These are phyloP conservation scores for Temnothorax unifasciatus DNA, from an alignment of 2,888 invertebrate genomes.

Conservation along the genomic window DNA sequence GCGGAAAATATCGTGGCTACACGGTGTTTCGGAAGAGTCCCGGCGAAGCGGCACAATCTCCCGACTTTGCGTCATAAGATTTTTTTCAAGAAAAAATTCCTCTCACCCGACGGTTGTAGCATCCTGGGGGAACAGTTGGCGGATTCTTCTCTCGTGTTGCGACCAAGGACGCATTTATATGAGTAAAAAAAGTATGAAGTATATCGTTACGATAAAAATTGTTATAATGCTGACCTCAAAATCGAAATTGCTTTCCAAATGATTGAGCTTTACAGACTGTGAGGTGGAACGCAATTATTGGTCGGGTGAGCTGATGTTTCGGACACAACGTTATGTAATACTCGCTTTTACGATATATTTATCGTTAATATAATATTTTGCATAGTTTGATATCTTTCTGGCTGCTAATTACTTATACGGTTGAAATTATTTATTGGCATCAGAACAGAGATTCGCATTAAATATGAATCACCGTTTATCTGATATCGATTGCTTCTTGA, in stretches of 20 bases:
- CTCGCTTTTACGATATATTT: background rate
- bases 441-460: background rate
- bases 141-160: constrained; percentile 43
- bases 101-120: constrained; percentile 42
- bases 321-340: background rate
- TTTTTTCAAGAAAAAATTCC: constrained; percentile 68
- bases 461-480: background rate
- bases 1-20: constrained; percentile 69
- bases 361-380: background rate
- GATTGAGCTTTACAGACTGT: constrained; percentile 16
- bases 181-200: background rate
- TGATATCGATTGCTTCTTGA: background rate
- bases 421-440: background rate
- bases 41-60: constrained; percentile 39
- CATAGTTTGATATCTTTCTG: background rate
- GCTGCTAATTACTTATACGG: no score
- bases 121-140: constrained; percentile 53
- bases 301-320: background rate
- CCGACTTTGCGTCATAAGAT: constrained; percentile 66
- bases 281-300: constrained; percentile 25
- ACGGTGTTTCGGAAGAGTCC: constrained; percentile 46
- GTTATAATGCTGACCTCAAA: background rate
- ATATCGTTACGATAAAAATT: constrained; percentile 15
- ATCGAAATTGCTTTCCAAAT: constrained; percentile 22
- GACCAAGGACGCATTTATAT: constrained; percentile 33